Percentiles rank a stretch among this genome's conserved stretches.
Conservation (phyloP, 2,113 vertebrate species). For the Puffinus mauretanicus region DNA sequence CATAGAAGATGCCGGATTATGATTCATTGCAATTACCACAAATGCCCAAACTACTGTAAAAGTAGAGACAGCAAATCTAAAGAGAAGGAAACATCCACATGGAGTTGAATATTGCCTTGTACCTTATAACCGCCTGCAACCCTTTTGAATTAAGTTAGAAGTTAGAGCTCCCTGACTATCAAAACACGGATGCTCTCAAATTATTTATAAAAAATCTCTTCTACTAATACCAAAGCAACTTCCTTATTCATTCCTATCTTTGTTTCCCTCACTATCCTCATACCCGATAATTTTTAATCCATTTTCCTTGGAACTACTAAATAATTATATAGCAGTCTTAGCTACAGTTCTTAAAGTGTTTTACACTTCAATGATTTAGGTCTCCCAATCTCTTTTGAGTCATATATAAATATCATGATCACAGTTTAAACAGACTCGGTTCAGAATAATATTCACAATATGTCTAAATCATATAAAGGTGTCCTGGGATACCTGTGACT, state of each 20-base stretch:
- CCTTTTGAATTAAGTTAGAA: background rate
- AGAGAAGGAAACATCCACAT: background rate
- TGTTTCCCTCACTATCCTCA: background rate
- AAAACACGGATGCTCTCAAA: background rate
- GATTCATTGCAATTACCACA: background rate
- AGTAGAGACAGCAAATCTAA: background rate
- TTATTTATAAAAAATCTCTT: background rate
- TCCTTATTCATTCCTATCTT: background rate
- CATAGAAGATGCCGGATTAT: background rate
- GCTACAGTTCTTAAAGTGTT: background rate
- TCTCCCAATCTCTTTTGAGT: background rate
- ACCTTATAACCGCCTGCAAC: background rate
- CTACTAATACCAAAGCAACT: background rate
- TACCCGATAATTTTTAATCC: background rate
- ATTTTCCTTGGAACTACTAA: background rate
- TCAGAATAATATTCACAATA: background rate
- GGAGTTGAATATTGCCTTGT: background rate
- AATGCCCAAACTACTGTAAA: background rate
- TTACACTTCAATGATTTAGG: background rate
- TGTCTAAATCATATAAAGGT: background rate
- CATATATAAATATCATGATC: background rate
- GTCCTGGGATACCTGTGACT: background rate
- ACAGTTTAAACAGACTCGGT: background rate
- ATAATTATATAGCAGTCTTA: background rate
- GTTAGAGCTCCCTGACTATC: background rate